Evolutionary conservation across 1,140 invertebrate genomes (phyloP).

Genomic region (Drosophila bipectinata): DNA sequence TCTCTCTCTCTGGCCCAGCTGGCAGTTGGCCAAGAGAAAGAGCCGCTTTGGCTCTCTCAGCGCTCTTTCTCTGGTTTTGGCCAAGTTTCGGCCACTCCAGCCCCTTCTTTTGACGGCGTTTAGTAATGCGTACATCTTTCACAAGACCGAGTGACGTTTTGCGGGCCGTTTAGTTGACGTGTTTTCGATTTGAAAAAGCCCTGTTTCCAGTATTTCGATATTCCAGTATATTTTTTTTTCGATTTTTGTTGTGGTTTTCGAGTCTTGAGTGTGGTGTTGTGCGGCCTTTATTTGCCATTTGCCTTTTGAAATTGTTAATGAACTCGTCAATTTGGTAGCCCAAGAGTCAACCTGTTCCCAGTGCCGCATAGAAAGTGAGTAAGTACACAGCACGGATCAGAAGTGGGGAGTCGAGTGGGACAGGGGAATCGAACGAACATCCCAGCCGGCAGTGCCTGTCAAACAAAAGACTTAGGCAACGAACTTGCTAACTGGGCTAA

Average conservation of each 20-base stretch:
- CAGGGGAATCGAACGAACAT: conserved; percentile 6
- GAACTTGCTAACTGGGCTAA: conserved; percentile 62
- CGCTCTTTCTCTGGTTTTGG: conserved; percentile 12
- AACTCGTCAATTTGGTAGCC: conserved; percentile 39
- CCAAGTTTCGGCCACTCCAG: conserved; percentile 4
- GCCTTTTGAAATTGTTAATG: conserved; percentile 45
- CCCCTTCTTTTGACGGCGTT: conserved; percentile 34
- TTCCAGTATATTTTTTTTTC: neutral
- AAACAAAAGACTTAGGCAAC: conserved; percentile 77
- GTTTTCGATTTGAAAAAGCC: conserved; percentile 29
- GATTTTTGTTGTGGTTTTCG: conserved; percentile 6
- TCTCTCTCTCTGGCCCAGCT: neutral
- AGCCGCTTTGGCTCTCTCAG: conserved; percentile 8
- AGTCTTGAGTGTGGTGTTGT: conserved; percentile 10
- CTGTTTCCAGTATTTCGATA: conserved; percentile 6
- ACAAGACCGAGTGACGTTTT: conserved; percentile 77
- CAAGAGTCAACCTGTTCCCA: neutral
- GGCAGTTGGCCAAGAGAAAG: neutral
- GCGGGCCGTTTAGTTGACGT: conserved; percentile 34
- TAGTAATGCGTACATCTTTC: conserved; percentile 81
- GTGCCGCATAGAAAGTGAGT: conserved; percentile 18
- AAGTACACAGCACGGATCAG: conserved; percentile 1
- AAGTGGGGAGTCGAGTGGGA: too few relatives aligned
- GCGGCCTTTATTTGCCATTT: conserved; percentile 43
- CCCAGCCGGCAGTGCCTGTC: conserved; percentile 27